Evolutionary conservation across 2,888 invertebrate species (phyloP).

Genomic region (Lasiommata megera): DNA sequence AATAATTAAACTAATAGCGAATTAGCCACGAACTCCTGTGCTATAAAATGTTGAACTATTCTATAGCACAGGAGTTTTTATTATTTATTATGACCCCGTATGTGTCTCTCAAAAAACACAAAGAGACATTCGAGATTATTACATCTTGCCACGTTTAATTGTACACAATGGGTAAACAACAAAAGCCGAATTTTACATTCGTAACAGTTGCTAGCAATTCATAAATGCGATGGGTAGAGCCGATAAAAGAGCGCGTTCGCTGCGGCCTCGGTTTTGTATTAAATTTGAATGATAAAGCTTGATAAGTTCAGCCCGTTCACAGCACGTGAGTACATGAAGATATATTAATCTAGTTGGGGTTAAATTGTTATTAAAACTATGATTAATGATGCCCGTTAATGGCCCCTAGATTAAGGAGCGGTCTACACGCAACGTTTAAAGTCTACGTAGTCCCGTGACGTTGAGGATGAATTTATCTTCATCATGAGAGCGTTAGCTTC

Average conservation of each 20-base stretch:
- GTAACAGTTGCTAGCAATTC: constrained; percentile 68
- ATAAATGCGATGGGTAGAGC: constrained; percentile 36
- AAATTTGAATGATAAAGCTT: constrained; percentile 76
- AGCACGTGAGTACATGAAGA: constrained; percentile 73
- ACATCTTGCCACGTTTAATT: constrained; percentile 78
- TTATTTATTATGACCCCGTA: constrained; percentile 76
- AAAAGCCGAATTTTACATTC: constrained; percentile 65
- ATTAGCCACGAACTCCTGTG: constrained; percentile 21
- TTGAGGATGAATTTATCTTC: constrained; percentile 71
- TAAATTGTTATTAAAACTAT: constrained; percentile 81
- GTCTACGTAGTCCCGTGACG: constrained; percentile 63
- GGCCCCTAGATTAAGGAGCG: constrained; percentile 74
- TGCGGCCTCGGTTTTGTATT: constrained; percentile 66
- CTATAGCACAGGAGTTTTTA: too few species aligned
- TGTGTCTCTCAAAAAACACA: constrained; percentile 72
- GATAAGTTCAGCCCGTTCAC: constrained; percentile 52
- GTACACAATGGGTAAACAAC: constrained; percentile 76
- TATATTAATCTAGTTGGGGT: constrained; percentile 80
- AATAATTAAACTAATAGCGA: constrained; percentile 13
- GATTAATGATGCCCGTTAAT: constrained; percentile 76
- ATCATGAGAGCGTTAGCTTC: constrained; percentile 51
- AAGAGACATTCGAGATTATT: constrained; percentile 76
- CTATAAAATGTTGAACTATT: constrained; percentile 52
- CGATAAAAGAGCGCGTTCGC: constrained; percentile 58
- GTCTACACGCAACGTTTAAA: constrained; percentile 69